Base-by-base conservation (phyloP, 2,888 invertebrate species). In the Tethea ocularis region DNA sequence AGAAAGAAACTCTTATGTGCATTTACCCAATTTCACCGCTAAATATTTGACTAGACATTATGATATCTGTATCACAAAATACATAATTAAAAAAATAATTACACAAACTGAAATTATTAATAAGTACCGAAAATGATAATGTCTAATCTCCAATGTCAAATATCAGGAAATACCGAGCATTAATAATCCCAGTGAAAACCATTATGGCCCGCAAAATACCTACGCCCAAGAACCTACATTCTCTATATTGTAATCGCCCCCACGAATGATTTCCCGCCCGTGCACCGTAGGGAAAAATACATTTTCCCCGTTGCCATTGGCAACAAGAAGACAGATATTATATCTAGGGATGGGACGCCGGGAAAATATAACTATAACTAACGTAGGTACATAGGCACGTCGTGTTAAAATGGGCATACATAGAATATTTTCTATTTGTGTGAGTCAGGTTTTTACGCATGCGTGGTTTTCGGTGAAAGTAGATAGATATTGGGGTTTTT, bases 401-500 rank as follows among this genome's bases (percentile, higher is more conserved):
- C 80, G 80, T 80, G 82, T 81, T 82, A 83, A 86, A 87, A 84
- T 84, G 78, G 80, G 81, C 83, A 87, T 86, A 87, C 77, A 86
- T 82, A 84, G 74, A 69, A 64, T 74, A 76, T 74, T 80, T 72
- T 75, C 71, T 58, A 56, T 51, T 58, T 83, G 82, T 87, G 83
- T 88, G 88, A 68, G 88, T 83, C 80, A 86, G 86, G 86, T 89
- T 88, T 89, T 89, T 82, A 93, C 92, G 92, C 92, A 93, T 92
- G 92, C 92, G 92, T 93, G 84, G 79, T 82, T 89, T 87, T 85
- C 83, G 78, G 75, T 73, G 83, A 90, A 91, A 88, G 88, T 90
- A 87, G 86, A 87, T 89, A 86, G 87, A 88, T 89, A 91, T 91
- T 89, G 90, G 88, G 90, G 89, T 89, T 91, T 89, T 88, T 87